These are phyloP conservation scores for Andinoacara biseriatus DNA, from an alignment of 2,113 vertebrate species.

Conservation along the genomic window DNA sequence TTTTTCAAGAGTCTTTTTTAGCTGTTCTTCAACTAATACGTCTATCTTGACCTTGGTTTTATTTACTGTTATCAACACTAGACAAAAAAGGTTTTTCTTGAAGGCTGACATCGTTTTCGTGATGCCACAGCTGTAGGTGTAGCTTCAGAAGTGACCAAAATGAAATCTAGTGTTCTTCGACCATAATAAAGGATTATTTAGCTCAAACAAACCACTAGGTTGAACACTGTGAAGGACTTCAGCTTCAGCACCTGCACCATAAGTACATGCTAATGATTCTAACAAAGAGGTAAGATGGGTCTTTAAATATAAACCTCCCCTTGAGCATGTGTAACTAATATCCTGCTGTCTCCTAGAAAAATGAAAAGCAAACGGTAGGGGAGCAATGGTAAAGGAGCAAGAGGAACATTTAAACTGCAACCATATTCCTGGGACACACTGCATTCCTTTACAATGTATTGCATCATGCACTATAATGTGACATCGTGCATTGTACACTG, in stretches of 20 bases:
- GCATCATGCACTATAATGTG: not conserved
- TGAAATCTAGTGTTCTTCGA: not conserved
- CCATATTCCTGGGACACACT: not conserved
- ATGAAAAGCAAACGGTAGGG: not conserved
- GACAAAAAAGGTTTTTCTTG: not conserved
- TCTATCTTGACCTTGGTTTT: constrained; percentile 2
- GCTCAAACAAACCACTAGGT: not conserved
- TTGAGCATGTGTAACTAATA: not conserved
- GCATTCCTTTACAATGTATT: constrained; percentile 4
- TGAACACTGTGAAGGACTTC: not conserved
- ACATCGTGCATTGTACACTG: not conserved
- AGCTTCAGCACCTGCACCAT: not conserved
- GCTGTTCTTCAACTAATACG: constrained; percentile 7
- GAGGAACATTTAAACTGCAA: not conserved
- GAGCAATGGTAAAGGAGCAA: not conserved
- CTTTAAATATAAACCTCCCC: not conserved
- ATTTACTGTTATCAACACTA: not conserved
- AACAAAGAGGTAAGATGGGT: not conserved
- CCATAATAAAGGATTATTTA: not conserved
- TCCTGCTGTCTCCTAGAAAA: not conserved
- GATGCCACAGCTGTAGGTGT: not conserved
- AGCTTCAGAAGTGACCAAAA: not conserved
- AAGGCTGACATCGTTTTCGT: not conserved
- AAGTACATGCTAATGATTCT: not conserved
- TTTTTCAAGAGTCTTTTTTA: not conserved